A percentile compares a stretch with the other conserved stretches of the same genome.
Evolutionary conservation across 2,113 vertebrate species (phyloP).

Genomic region (Aptenodytes patagonicus): DNA sequence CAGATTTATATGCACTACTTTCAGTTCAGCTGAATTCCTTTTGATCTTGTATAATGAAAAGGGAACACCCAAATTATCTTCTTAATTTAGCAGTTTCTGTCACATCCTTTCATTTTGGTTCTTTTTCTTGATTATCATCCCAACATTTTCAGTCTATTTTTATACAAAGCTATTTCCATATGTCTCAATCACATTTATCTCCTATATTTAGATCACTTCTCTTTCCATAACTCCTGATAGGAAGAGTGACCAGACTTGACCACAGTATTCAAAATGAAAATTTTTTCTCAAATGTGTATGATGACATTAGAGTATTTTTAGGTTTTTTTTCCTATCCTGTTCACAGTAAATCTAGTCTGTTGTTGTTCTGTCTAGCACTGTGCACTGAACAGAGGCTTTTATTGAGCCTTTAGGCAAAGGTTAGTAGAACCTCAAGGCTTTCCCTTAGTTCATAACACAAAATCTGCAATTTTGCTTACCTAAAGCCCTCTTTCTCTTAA

Average conservation of each 20-base stretch:
- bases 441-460: not conserved
- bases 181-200: not conserved
- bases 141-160: not conserved
- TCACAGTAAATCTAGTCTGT: not conserved
- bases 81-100: not conserved
- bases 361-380: not conserved
- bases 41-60: not conserved
- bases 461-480: not conserved
- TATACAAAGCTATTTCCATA: not conserved
- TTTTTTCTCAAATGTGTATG: not conserved
- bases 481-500: not conserved
- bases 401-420: not conserved
- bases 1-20: not conserved
- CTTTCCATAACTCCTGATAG: not conserved
- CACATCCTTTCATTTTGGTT: accelerated
- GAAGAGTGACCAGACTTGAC: not conserved
- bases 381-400: not conserved
- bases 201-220: not conserved
- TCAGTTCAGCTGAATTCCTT: not conserved
- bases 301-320: not conserved
- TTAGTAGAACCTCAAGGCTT: not conserved
- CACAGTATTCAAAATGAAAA: not conserved
- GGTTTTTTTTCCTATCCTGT: not conserved
- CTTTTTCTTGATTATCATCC: not conserved
- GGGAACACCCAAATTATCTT: not conserved